Base-by-base conservation (phyloP, 2,797 vertebrate genomes). In the Xyrichtys novacula region DNA sequence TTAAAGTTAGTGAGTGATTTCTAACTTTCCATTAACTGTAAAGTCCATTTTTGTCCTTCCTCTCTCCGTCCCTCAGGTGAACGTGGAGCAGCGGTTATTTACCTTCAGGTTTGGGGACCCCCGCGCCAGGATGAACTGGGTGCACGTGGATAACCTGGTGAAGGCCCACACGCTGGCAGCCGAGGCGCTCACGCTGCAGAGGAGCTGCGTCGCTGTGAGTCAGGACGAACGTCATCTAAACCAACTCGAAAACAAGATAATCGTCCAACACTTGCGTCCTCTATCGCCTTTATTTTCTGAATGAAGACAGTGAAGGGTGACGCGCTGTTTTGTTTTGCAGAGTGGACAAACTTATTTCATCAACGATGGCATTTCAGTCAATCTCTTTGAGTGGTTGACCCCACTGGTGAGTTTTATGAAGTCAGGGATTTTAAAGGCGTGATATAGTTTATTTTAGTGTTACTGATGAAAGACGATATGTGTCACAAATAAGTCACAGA, bases 261-360 rank as follows among this genome's bases (percentile, higher is more conserved):
- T 20, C 26, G 2, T 16, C 5, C 2, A 3, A 3, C 2, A 1
- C 16, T 4, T 28, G 8, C 25, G 14, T 6, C 23, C 39, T 11
- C 31, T 5, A 17, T 34, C 20, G 11, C 16, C 16, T 42, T 19
- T 19, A 29, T 15, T 32, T 16, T 31, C 31, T 10, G 10, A 62
- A 43, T 40, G 7, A 47, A 44, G 2, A 26, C 15, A 11, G 50
- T 5, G 10, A 17, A 15, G 7, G 17, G 15, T 39, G 11, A 4
- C 46, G 1, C 6, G 4, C 38, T 61, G 32, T 61, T 50, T 34
- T 53, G 29, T 87, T 69, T 76, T 91, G 54, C 94, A 99, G 97
- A 96, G 94, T 10, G 97, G 97, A 29, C 96, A 98, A 85, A 94
- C 90, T 0, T 98, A 98, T 78, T 99, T 96, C 84, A 95, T 98